A percentile compares a stretch with the other conserved stretches of the same genome.
These are phyloP conservation scores for Agonopterix subpropinquella DNA, from an alignment of 2,888 invertebrate species.

Conservation along the genomic window DNA sequence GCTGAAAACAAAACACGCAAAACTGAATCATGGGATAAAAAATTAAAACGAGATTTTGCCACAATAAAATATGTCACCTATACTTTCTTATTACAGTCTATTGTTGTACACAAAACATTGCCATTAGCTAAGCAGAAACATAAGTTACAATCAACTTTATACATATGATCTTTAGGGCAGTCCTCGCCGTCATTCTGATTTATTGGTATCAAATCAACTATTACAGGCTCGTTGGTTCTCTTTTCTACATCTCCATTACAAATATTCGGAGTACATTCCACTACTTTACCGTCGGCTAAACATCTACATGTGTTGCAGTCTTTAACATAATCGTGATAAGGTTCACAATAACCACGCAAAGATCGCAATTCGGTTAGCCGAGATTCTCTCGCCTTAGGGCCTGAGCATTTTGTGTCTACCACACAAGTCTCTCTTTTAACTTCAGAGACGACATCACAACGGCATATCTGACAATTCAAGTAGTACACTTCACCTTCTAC, in stretches of 20 bases:
- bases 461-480: conserved; percentile 41
- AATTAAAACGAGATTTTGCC: too few relatives aligned
- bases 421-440: conserved; percentile 34
- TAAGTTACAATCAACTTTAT: conserved; percentile 48
- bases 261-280: conserved; percentile 34
- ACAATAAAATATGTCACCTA: too few relatives aligned
- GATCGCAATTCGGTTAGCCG: conserved; percentile 14
- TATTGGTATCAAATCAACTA: conserved; percentile 43
- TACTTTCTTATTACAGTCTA: conserved; percentile 23
- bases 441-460: conserved; percentile 24
- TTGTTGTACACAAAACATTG: conserved; percentile 51
- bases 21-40: too few relatives aligned
- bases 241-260: conserved; percentile 16
- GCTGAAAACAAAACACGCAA: too few relatives aligned
- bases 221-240: conserved; percentile 13
- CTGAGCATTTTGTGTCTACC: conserved; percentile 20
- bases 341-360: conserved; percentile 50
- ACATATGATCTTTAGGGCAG: conserved; percentile 43
- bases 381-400: neutral
- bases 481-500: conserved; percentile 34
- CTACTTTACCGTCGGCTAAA: conserved; percentile 37
- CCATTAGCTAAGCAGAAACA: conserved; percentile 53
- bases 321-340: conserved; percentile 35
- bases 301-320: conserved; percentile 52
- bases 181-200: conserved; percentile 20